Percentiles rank a stretch among this genome's conserved stretches.
These are phyloP conservation scores for Chalcis sispes DNA, from an alignment of 2,888 invertebrate species.

Conservation along the genomic window DNA sequence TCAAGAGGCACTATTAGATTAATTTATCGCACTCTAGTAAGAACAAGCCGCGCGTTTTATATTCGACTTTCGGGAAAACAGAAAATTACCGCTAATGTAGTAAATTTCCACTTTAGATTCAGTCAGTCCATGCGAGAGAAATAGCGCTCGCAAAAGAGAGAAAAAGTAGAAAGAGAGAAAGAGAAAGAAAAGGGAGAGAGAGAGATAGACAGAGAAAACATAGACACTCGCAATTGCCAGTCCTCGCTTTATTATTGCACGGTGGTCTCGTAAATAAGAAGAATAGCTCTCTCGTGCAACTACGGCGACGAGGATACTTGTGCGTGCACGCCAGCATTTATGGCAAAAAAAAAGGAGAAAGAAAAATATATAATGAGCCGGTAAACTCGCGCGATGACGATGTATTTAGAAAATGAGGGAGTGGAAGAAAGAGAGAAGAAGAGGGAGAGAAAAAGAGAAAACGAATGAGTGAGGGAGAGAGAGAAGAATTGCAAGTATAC, in stretches of 20 bases:
- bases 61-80: background rate
- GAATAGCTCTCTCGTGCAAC: constrained; percentile 36
- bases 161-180: background rate
- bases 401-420: constrained; percentile 14
- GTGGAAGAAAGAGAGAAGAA: background rate
- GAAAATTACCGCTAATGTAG: constrained; percentile 15
- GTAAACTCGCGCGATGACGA: background rate
- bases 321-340: background rate
- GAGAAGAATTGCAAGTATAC: no score
- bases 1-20: no score
- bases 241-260: constrained; percentile 41
- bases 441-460: background rate
- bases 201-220: background rate
- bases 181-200: background rate
- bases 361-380: background rate
- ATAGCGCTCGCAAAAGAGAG: no score
- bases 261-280: constrained; percentile 48
- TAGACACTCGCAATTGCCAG: background rate
- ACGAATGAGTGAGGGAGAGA: constrained; percentile 12
- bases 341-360: constrained; percentile 10
- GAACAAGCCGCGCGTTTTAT: background rate
- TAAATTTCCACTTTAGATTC: constrained; percentile 28
- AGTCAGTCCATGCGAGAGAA: background rate
- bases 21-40: no score
- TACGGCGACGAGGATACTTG: constrained; percentile 2